A percentile compares a stretch with the other conserved stretches of the same genome.
Evolutionary conservation across 1,140 invertebrate species (phyloP).

Genomic region (Adoxophyes honmai): DNA sequence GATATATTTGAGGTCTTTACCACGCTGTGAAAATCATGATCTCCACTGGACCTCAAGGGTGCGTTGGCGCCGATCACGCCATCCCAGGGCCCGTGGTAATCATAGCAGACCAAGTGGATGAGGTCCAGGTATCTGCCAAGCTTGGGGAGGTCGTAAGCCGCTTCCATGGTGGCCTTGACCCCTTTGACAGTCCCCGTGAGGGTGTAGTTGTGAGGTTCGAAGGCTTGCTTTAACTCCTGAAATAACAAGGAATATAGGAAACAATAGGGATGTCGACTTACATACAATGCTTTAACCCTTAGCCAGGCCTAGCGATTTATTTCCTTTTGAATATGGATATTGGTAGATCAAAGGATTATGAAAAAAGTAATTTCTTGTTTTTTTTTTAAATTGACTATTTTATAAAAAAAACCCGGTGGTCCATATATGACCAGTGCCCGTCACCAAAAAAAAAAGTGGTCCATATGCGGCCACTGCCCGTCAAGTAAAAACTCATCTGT

Average conservation of each 20-base stretch:
- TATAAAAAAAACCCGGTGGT: no score
- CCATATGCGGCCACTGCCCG: no score
- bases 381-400: no score
- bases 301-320: no score
- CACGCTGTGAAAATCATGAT: slow-evolving; percentile 77
- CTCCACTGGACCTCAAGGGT: slow-evolving; percentile 79
- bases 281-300: no score
- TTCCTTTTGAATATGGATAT: no score
- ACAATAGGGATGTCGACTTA: no score
- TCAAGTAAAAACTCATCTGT: no score
- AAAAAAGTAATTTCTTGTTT: no score
- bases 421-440: no score
- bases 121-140: slow-evolving; percentile 86
- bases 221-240: slow-evolving; percentile 74
- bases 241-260: slow-evolving; percentile 65
- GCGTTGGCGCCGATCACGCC: slow-evolving; percentile 85
- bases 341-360: no score
- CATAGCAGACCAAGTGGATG: slow-evolving; percentile 93
- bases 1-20: slow-evolving; percentile 70
- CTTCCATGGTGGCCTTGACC: slow-evolving; percentile 82
- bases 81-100: slow-evolving; percentile 93
- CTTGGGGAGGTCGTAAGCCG: slow-evolving; percentile 85
- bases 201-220: slow-evolving; percentile 68
- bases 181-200: slow-evolving; percentile 88
- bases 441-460: no score